A percentile compares a stretch with the other conserved stretches of the same genome.
Conservation (phyloP, 1,140 invertebrate genomes). For the Euura lappo region DNA sequence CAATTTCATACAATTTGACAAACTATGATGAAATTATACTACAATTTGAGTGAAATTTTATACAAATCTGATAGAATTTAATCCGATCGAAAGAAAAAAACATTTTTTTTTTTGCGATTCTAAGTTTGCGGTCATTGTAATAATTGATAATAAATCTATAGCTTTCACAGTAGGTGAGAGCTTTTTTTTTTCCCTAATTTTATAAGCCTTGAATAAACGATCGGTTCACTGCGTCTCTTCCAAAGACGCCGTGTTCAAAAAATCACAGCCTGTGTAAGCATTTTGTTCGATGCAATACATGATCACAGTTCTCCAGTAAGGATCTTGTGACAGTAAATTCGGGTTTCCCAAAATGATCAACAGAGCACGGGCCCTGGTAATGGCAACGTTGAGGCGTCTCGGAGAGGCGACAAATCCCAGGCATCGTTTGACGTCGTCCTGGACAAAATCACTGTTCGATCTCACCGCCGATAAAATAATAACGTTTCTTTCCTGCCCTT, state of each 20-base stretch:
- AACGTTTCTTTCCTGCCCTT: conserved; percentile 87
- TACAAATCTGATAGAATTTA: too few species aligned
- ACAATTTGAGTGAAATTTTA: too few species aligned
- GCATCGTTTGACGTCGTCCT: conserved; percentile 64
- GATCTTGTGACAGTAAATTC: conserved; percentile 71
- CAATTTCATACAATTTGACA: too few species aligned
- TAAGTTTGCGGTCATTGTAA: too few species aligned
- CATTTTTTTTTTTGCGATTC: not conserved
- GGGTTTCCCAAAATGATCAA: conserved; percentile 87
- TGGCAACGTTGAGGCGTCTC: conserved; percentile 85
- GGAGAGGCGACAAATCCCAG: conserved; percentile 80
- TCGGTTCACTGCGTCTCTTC: too few species aligned
- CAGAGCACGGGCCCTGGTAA: conserved; percentile 81
- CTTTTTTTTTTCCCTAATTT: too few species aligned
- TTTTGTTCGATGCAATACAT: conserved; percentile 56
- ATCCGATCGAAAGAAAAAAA: not conserved
- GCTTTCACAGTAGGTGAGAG: too few species aligned
- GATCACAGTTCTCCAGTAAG: conserved; percentile 75
- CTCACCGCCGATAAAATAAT: conserved; percentile 90
- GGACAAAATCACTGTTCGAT: conserved; percentile 59
- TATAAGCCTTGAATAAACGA: too few species aligned
- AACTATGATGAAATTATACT: too few species aligned
- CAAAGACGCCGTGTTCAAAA: not conserved
- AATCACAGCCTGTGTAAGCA: not conserved
- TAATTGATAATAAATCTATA: too few species aligned